phyloP scores from a whole-genome alignment of 1,140 invertebrate species.

The Asobara japonica region DNA sequence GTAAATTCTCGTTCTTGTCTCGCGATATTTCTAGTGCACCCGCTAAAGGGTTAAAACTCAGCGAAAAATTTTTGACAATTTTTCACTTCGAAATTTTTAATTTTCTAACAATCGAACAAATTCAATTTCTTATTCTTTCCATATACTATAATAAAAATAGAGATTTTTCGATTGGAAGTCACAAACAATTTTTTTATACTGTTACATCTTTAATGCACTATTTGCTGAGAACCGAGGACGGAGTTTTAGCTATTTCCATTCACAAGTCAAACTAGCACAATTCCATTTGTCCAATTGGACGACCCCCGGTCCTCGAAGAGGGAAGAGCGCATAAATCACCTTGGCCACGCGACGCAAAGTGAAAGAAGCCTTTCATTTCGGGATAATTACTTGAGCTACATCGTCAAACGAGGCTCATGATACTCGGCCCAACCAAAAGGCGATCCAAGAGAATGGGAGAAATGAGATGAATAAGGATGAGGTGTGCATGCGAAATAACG shows the following conservation, averaged over 20 bases:
- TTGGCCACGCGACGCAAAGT: not conserved
- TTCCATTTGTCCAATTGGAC: not conserved
- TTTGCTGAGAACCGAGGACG: not conserved
- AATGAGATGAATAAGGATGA: not conserved
- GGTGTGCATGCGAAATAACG: too few species aligned
- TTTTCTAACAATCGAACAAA: too few species aligned
- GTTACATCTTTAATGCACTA: too few species aligned
- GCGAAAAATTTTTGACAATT: too few species aligned
- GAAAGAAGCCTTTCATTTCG: conserved; percentile 3
- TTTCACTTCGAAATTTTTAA: too few species aligned
- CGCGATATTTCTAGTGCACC: too few species aligned
- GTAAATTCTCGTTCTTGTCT: too few species aligned
- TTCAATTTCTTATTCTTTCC: too few species aligned
- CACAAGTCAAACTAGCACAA: not conserved
- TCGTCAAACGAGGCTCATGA: not conserved
- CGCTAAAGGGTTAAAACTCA: too few species aligned
- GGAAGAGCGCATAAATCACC: not conserved
- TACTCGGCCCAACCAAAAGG: not conserved
- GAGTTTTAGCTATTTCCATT: not conserved
- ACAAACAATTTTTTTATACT: too few species aligned
- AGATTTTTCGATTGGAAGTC: too few species aligned
- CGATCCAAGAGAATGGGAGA: not conserved
- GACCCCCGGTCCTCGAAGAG: not conserved
- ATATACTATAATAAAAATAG: too few species aligned
- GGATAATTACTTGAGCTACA: not conserved